phyloP scores from a whole-genome alignment of 1,140 invertebrate species.

The Drosophila orena region DNA sequence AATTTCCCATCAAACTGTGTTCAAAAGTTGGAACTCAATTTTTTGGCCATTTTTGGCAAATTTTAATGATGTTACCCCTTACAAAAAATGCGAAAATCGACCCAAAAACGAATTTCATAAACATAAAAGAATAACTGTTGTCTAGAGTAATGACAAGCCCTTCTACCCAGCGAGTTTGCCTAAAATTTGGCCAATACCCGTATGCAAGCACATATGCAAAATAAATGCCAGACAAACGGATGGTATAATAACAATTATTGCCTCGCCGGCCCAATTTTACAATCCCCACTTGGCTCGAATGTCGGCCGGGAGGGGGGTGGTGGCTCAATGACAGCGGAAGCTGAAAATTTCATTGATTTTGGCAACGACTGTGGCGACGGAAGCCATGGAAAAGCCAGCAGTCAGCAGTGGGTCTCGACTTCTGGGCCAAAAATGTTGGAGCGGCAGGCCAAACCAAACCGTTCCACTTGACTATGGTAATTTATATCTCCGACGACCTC shows the following conservation, averaged over 20 bases:
- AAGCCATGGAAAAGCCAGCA: constrained; percentile 63
- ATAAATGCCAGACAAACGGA: constrained; percentile 77
- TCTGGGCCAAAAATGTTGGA: constrained; percentile 51
- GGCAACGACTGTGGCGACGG: constrained; percentile 53
- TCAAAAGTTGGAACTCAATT: no score
- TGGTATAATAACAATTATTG: constrained; percentile 82
- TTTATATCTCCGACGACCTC: constrained; percentile 71
- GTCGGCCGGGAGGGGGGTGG: constrained; percentile 11
- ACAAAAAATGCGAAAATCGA: no score
- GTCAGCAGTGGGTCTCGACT: constrained; percentile 42
- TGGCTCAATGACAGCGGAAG: constrained; percentile 66
- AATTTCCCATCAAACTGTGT: no score
- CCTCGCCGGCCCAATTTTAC: constrained; percentile 66
- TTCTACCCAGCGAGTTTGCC: not conserved
- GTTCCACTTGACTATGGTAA: constrained; percentile 67
- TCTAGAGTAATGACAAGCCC: constrained; percentile 1
- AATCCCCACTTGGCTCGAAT: constrained; percentile 36
- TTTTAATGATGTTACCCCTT: no score
- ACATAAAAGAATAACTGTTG: no score
- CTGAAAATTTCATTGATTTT: constrained; percentile 78
- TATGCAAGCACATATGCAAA: constrained; percentile 71
- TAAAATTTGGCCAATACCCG: constrained; percentile 22
- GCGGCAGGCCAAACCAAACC: constrained; percentile 29
- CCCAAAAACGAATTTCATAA: no score
- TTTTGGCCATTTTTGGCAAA: no score